Conservation (phyloP, 1,140 invertebrate genomes). For the Euura saliciscinereae region DNA sequence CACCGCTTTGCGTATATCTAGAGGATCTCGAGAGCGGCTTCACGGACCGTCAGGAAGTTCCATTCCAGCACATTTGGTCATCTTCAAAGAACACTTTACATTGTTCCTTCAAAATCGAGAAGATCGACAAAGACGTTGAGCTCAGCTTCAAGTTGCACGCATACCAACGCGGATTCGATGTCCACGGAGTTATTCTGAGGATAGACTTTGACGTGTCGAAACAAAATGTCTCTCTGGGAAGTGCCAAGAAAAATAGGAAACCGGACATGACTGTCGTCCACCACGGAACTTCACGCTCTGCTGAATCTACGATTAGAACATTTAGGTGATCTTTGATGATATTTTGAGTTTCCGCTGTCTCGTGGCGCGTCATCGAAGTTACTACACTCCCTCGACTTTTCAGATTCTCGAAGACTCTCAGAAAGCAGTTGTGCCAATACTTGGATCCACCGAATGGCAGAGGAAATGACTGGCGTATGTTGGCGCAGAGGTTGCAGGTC, state of each 20-base stretch:
- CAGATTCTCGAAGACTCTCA: slow-evolving; percentile 75
- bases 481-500: slow-evolving; percentile 81
- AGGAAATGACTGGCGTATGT: slow-evolving; percentile 88
- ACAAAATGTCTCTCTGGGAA: slow-evolving; percentile 24
- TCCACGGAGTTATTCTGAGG: slow-evolving; percentile 35
- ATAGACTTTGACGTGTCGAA: slow-evolving; percentile 39
- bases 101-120: slow-evolving; percentile 73
- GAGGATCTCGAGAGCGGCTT: slow-evolving; percentile 75
- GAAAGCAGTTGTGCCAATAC: slow-evolving; percentile 78
- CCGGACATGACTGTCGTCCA: slow-evolving; percentile 32
- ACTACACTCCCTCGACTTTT: slow-evolving; percentile 44
- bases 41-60: slow-evolving; percentile 82
- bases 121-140: slow-evolving; percentile 20
- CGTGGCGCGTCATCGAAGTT: neutral
- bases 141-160: slow-evolving; percentile 20
- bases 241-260: slow-evolving; percentile 26
- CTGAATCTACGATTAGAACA: slow-evolving; percentile 6
- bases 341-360: neutral
- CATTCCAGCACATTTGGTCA: slow-evolving; percentile 87
- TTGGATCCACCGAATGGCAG: slow-evolving; percentile 83
- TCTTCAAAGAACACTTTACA: slow-evolving; percentile 82
- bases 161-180: slow-evolving; percentile 22
- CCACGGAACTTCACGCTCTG: slow-evolving; percentile 13
- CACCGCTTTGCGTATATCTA: slow-evolving; percentile 80
- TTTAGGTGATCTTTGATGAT: slow-evolving; percentile 5